phyloP scores from a whole-genome alignment of 2,113 vertebrate species.

The Pluvianellus socialis region DNA sequence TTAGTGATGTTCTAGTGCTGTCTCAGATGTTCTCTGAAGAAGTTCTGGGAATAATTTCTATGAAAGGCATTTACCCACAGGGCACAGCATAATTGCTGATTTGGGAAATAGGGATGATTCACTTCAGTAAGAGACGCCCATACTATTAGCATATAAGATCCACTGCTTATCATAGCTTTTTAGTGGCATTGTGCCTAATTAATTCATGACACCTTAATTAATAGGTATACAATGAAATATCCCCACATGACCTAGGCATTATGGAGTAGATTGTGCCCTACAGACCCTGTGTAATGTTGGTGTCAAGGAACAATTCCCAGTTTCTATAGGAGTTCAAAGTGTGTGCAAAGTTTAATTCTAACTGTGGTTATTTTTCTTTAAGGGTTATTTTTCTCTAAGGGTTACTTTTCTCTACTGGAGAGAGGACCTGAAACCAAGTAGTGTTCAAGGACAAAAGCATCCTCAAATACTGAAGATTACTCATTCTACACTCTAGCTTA shows the following conservation, averaged over 20 bases:
- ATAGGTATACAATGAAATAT: slow-evolving; percentile 40
- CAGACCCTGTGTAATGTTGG: neutral
- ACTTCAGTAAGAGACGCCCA: slow-evolving; percentile 38
- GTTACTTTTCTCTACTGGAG: neutral
- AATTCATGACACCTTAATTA: slow-evolving; percentile 51
- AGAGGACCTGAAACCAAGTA: neutral
- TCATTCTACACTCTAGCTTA: neutral
- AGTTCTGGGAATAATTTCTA: slow-evolving; percentile 43
- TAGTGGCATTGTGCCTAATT: slow-evolving; percentile 49
- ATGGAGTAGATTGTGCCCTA: neutral
- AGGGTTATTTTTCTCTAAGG: neutral
- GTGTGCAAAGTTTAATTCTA: neutral
- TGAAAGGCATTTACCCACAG: slow-evolving; percentile 59
- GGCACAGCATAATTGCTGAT: slow-evolving; percentile 61
- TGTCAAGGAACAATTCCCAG: neutral
- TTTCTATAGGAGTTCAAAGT: neutral
- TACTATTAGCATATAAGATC: slow-evolving; percentile 31
- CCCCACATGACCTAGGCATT: neutral
- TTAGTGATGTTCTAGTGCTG: slow-evolving; percentile 27
- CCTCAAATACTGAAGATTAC: neutral
- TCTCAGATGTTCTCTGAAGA: slow-evolving; percentile 52
- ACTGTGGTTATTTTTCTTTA: neutral
- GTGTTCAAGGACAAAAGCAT: neutral
- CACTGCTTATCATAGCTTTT: slow-evolving; percentile 25
- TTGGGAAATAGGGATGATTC: slow-evolving; percentile 55